Evolutionary conservation across 2,888 invertebrate species (phyloP).

Genomic region (Pyrochroa serraticornis): DNA sequence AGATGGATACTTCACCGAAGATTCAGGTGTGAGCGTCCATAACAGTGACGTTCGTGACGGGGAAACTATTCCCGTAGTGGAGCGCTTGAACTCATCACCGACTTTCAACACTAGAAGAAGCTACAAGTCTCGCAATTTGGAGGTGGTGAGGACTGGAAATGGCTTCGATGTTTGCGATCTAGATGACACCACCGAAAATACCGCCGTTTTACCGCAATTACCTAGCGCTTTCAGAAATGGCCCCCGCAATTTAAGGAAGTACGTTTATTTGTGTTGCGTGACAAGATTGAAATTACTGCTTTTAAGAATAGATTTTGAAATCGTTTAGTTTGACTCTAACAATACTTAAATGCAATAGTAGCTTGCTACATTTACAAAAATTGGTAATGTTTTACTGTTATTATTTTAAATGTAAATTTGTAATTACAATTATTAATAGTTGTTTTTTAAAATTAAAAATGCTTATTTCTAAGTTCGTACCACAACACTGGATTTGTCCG

Average conservation of each 20-base stretch:
- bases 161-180: conserved; percentile 78
- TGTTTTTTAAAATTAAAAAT: too few species aligned
- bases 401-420: too few species aligned
- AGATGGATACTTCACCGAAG: conserved; percentile 68
- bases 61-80: conserved; percentile 39
- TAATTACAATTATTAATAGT: too few species aligned
- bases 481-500: conserved; percentile 59
- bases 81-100: conserved; percentile 53
- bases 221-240: conserved; percentile 59
- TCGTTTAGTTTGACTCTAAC: too few species aligned
- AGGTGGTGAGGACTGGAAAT: conserved; percentile 75
- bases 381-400: too few species aligned
- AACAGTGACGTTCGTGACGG: conserved; percentile 45
- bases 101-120: conserved; percentile 42
- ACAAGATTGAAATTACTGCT: too few species aligned
- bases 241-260: conserved; percentile 37
- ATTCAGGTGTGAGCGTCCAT: conserved; percentile 64
- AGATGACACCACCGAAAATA: conserved; percentile 65
- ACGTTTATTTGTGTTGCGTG: conserved; percentile 1
- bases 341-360: too few species aligned
- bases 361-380: too few species aligned
- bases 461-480: too few species aligned
- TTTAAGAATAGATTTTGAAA: too few species aligned
- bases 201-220: conserved; percentile 68
- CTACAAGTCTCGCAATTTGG: conserved; percentile 70